Evolutionary conservation across 1,140 invertebrate species (phyloP), one percentile per base, ranked within the genome.

Genomic region (Drosophila bipectinata): DNA sequence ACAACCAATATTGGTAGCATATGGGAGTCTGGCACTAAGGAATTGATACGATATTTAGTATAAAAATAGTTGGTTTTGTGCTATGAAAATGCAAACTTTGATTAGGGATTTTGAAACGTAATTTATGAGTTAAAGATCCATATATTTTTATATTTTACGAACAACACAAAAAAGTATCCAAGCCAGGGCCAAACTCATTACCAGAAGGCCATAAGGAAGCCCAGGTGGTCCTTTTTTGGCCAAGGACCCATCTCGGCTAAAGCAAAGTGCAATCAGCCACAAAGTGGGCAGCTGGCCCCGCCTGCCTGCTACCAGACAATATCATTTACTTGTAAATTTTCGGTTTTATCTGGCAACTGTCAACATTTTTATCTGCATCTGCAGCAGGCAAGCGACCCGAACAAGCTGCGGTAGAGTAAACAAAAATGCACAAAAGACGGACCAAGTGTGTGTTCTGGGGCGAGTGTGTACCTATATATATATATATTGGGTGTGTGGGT

Each of bases 241-340:
- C 24, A 64, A 15, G 63, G 63, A 52, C 60, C 51, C 26, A 32
- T 8, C 41, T 34, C 32, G 12, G 18, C 51, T 10, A 15, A 49
- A 28, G 37, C 6, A 14, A 32, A 60, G 55, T 74, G 47, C 71
- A 74, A 60, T 68, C 62, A 76, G 72, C 73, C 55, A 61, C 72
- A 68, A 76, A 76, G 62, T 68, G 55, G 62, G 51, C 72, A 76
- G 62, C 49, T 61, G 72, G 47, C 14, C 44, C 44, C 18, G 44
- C 18, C 45, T 59, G 44, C 14, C 34, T 59, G 44, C 34, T 30
- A 53, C 51, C 52, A 71, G 49, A 67, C 73, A 76, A 76, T 76
- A 76, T 76, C 73, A 68, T 76, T 76, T 75, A 61, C 72, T 76
- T 76, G 73, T 75, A 76, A 68, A 76, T 75, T 76, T 68, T 51